A percentile compares a stretch with the other conserved stretches of the same genome.
Conservation (phyloP, 2,113 vertebrate genomes). For the western clawed frog (Xenopus tropicalis) region UCB_Xtro_10.0 CM004447.2:2513001-2513500, state of each 20-base stretch:
- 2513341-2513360: slow-evolving; percentile 74
- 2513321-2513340: slow-evolving; percentile 87
- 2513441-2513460: no score
- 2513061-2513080: no score
- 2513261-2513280: background rate
- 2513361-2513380: slow-evolving; percentile 74
- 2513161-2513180: slow-evolving; percentile 72
- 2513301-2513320: slow-evolving; percentile 86
- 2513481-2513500: background rate
- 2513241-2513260: no score
- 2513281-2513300: slow-evolving; percentile 80
- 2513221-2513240: no score
- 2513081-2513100: slow-evolving; percentile 56
- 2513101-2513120: slow-evolving; percentile 81
- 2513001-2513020: no score
- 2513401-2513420: slow-evolving; percentile 89
- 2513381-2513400: slow-evolving; percentile 83
- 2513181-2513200: no score
- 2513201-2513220: no score
- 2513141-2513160: slow-evolving; percentile 92
- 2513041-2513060: no score
- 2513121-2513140: slow-evolving; percentile 90
- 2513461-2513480: no score
- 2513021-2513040: no score
- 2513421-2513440: background rate